Evolutionary conservation across 2,888 invertebrate species (phyloP), one percentile per base, ranked within the genome.

Genomic region (Ethmia dodecea): DNA sequence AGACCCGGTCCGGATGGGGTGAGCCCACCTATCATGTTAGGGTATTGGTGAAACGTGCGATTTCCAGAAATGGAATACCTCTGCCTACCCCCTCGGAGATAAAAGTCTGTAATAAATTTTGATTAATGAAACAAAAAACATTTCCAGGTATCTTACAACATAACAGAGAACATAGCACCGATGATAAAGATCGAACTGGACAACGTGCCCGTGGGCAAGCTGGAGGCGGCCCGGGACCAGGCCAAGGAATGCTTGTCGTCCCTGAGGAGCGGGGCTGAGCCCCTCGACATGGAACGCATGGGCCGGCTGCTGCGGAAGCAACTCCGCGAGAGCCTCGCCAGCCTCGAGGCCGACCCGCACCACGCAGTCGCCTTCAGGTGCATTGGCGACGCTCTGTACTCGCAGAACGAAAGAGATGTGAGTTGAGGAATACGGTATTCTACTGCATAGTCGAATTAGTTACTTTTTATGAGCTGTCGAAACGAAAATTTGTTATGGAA

Each of bases 311-410:
- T 96, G 25, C 89, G 90, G 49, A 90, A 92, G 38, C 91, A 91
- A 52, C 88, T 91, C 39, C 71, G 93, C 8, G 92, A 93, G 60
- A 87, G 88, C 40, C 76, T 92, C 22, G 92, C 91, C 38, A 88
- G 89, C 60, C 86, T 96, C 30, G 97, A 95, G 71, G 90, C 89
- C 9, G 88, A 88, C 46, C 95, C 96, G 0, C 94, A 95, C 59
- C 91, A 92, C 45, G 88, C 91, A 0, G 80, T 96, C 31, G 93
- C 95, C 0, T 92, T 91, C 60, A 89, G 92, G 52, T 87, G 94
- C 33, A 94, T 96, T 46, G 93, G 93, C 0, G 95, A 97, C 63
- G 92, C 94, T 59, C 77, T 97, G 15, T 96, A 95, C 70, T 95
- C 95, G 9, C 88, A 90, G 34, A 89, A 86, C 28, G 88, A 91